Percentiles rank a stretch among this genome's conserved stretches.
Conservation (phyloP, 2,113 vertebrate species). For the Macquaria ambigua region DNA sequence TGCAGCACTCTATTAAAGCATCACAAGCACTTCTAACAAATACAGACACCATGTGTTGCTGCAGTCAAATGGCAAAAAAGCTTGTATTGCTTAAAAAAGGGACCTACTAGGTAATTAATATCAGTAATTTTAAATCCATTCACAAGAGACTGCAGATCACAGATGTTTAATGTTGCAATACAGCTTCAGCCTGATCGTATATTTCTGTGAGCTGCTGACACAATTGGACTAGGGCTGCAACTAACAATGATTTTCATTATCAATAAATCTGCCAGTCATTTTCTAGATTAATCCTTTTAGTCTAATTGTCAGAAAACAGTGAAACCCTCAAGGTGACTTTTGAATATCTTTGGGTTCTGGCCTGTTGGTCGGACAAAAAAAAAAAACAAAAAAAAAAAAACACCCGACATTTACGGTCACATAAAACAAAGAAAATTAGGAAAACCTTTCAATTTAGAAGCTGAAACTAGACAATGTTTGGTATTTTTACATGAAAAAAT, state of each 20-base stretch:
- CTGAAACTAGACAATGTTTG: neutral
- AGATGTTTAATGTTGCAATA: neutral
- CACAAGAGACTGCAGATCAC: neutral
- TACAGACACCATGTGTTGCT: conserved; percentile 19
- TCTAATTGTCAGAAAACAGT: neutral
- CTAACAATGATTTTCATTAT: neutral
- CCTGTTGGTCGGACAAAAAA: too few species aligned
- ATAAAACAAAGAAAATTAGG: too few species aligned
- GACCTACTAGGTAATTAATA: neutral
- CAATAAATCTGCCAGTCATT: neutral
- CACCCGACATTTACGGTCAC: too few species aligned
- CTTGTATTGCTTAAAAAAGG: neutral
- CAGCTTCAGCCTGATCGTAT: neutral
- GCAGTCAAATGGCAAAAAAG: neutral
- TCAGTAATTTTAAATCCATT: neutral
- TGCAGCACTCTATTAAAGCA: neutral
- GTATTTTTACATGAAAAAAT: neutral
- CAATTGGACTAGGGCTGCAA: too few species aligned
- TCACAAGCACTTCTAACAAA: conserved; percentile 22
- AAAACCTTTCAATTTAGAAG: neutral
- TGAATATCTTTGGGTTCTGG: neutral
- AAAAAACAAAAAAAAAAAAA: too few species aligned
- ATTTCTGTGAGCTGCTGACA: neutral
- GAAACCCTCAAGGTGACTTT: neutral
- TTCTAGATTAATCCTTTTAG: neutral